These are phyloP conservation scores for Dicycla oo DNA, from an alignment of 2,888 invertebrate species.

Conservation along the genomic window DNA sequence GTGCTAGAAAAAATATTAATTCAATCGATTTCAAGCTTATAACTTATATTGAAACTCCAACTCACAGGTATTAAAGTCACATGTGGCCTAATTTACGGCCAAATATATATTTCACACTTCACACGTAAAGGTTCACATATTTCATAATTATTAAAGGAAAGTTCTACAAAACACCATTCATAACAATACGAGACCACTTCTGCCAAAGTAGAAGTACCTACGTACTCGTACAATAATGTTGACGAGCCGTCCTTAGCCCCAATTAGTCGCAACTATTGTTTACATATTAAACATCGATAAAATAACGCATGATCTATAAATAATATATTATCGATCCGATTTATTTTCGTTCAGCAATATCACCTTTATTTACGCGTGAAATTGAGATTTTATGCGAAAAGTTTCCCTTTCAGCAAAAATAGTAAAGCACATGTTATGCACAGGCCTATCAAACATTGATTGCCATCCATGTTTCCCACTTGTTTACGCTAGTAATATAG, in stretches of 20 bases:
- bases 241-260: slow-evolving; percentile 56
- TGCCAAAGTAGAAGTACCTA: slow-evolving; percentile 12
- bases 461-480: too few relatives aligned
- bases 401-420: slow-evolving; percentile 21
- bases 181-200: slow-evolving; percentile 26
- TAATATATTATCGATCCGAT: slow-evolving; percentile 34
- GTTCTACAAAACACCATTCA: slow-evolving; percentile 47
- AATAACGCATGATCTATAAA: slow-evolving; percentile 51
- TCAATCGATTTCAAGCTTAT: too few relatives aligned
- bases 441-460: too few relatives aligned
- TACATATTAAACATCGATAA: slow-evolving; percentile 52
- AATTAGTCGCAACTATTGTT: slow-evolving; percentile 65
- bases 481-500: too few relatives aligned
- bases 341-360: slow-evolving; percentile 48
- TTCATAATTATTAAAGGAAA: slow-evolving; percentile 49
- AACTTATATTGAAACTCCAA: background rate
- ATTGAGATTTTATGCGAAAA: slow-evolving; percentile 49
- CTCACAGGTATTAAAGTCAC: slow-evolving; percentile 7
- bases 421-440: background rate
- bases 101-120: slow-evolving; percentile 11
- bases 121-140: slow-evolving; percentile 38
- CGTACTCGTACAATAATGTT: slow-evolving; percentile 26
- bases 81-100: slow-evolving; percentile 18
- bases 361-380: slow-evolving; percentile 38
- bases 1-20: slow-evolving; percentile 14